Percentiles rank a stretch among this genome's conserved stretches.
These are phyloP conservation scores for Hepsetus odoe DNA, from an alignment of 2,113 vertebrate species.

Conservation along the genomic window DNA sequence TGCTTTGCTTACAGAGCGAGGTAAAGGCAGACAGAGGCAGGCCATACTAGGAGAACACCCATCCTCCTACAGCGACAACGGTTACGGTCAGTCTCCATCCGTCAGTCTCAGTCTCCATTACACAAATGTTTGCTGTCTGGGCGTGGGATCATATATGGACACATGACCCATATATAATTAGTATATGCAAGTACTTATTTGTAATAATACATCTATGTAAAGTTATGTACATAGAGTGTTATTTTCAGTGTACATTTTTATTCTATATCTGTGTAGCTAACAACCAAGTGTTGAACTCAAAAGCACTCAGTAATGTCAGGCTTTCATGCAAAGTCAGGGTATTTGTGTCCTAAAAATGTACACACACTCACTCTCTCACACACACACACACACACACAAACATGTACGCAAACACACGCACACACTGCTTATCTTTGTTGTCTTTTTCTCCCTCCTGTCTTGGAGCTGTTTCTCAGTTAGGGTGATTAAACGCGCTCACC, in stretches of 20 bases:
- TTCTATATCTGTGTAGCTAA: too few species aligned
- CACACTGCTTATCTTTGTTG: background rate
- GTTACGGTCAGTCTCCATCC: conserved; percentile 84
- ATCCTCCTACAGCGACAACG: conserved; percentile 87
- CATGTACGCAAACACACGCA: background rate
- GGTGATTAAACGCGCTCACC: conserved; percentile 38
- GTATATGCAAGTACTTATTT: too few species aligned
- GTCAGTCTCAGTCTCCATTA: background rate
- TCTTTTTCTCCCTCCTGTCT: background rate
- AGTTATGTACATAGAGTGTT: too few species aligned
- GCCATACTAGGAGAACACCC: conserved; percentile 97
- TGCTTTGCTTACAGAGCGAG: conserved; percentile 82
- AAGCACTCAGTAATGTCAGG: too few species aligned
- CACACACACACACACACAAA: background rate
- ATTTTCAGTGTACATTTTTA: too few species aligned
- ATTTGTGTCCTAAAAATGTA: background rate
- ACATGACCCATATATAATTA: background rate
- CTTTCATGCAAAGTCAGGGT: too few species aligned
- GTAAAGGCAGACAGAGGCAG: conserved; percentile 91
- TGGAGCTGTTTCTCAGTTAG: conserved; percentile 31
- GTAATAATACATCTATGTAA: too few species aligned
- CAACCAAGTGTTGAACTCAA: too few species aligned
- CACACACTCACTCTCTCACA: background rate
- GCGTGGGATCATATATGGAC: background rate
- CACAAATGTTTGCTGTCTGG: background rate